A percentile compares a stretch with the other conserved stretches of the same genome.
phyloP scores from a whole-genome alignment of 2,888 invertebrate species.

The Idaea straminata region DNA sequence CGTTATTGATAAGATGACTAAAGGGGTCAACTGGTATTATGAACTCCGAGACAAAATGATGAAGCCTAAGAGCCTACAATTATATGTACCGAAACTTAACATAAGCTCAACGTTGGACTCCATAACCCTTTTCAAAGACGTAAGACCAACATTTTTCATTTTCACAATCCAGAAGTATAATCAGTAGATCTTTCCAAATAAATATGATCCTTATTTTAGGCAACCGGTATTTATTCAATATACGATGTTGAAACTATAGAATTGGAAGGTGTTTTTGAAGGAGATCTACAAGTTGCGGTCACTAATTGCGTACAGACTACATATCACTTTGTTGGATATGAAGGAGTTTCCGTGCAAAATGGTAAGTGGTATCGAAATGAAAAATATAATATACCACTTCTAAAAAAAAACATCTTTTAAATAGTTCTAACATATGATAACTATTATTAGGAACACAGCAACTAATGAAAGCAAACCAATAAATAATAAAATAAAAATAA shows the following conservation, averaged over 20 bases:
- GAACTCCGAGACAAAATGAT: not conserved
- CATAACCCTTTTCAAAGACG: not conserved
- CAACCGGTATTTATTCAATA: not conserved
- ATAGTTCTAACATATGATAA: too few species aligned
- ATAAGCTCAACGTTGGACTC: not conserved
- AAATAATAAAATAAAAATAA: too few species aligned
- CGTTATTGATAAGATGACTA: not conserved
- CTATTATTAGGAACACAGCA: too few species aligned
- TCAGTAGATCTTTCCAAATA: too few species aligned
- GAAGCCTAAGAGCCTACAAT: not conserved
- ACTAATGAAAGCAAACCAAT: too few species aligned
- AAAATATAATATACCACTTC: too few species aligned
- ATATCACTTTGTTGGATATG: not conserved
- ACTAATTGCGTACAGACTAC: not conserved
- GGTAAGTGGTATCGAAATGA: not conserved
- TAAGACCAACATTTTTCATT: not conserved
- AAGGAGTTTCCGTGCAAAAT: not conserved
- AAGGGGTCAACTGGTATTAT: not conserved
- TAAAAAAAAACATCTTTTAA: too few species aligned
- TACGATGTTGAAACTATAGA: not conserved
- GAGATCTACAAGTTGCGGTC: not conserved
- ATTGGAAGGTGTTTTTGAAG: not conserved
- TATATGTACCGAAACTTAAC: not conserved
- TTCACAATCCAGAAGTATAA: too few species aligned
- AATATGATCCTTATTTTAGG: not conserved